Percentiles rank a stretch among this genome's conserved stretches.
phyloP scores from a whole-genome alignment of 2,797 vertebrate genomes.

The Austrolebias charrua region DNA sequence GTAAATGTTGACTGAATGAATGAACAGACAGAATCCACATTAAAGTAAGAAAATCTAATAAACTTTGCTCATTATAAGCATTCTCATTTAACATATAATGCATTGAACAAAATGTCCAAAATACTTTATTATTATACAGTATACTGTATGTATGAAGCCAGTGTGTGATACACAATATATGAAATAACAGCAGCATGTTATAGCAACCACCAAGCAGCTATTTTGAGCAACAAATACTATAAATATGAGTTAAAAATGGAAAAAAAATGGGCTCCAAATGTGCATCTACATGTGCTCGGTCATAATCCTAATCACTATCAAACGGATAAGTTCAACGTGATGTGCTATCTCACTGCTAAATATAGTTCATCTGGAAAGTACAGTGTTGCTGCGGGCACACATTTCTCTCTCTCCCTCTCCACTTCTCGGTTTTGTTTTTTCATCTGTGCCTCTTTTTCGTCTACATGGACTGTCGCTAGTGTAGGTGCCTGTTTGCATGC shows the following conservation, averaged over 20 bases:
- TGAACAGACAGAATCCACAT: too few relatives aligned
- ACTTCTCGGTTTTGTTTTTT: conserved; percentile 40
- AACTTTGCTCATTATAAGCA: too few relatives aligned
- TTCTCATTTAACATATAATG: too few relatives aligned
- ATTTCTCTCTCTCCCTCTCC: conserved; percentile 40
- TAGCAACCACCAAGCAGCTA: neutral
- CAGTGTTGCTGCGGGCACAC: conserved; percentile 59
- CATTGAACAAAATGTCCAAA: too few relatives aligned
- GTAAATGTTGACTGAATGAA: too few relatives aligned
- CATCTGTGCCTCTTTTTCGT: conserved; percentile 31
- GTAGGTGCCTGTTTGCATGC: conserved; percentile 24
- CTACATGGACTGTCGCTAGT: conserved; percentile 32
- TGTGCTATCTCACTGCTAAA: conserved; percentile 74
- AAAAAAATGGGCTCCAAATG: conserved; percentile 6
- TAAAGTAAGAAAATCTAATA: too few relatives aligned
- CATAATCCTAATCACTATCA: conserved; percentile 71
- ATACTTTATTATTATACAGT: too few relatives aligned
- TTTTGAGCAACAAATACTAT: neutral
- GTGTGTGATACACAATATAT: too few relatives aligned
- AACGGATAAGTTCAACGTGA: conserved; percentile 71
- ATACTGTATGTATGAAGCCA: too few relatives aligned
- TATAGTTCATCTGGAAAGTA: conserved; percentile 67
- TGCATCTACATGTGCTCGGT: conserved; percentile 46
- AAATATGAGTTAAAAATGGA: neutral
- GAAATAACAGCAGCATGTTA: too few relatives aligned